phyloP scores from a whole-genome alignment of 1,140 invertebrate species.

The Procambarus clarkii region DNA sequence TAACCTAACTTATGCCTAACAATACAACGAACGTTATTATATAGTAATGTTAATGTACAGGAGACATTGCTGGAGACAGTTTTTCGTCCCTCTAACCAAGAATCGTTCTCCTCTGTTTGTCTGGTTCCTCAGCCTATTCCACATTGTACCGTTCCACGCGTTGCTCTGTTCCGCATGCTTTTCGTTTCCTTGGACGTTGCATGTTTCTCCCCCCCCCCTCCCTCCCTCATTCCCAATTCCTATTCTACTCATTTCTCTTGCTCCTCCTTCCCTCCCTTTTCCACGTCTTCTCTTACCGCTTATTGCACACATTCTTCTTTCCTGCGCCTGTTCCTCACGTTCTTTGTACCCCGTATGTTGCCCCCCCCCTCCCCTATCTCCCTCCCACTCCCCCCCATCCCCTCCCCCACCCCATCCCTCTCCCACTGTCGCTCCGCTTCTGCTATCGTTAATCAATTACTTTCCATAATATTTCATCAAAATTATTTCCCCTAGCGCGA shows the following conservation, averaged over 20 bases:
- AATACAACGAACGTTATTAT: too few species aligned
- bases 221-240: neutral
- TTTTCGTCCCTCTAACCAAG: too few species aligned
- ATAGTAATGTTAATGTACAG: too few species aligned
- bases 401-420: neutral
- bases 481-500: conserved; percentile 39
- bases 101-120: too few species aligned
- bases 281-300: neutral
- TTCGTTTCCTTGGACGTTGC: neutral
- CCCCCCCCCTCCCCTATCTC: neutral
- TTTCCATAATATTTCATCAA: conserved; percentile 50
- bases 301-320: neutral
- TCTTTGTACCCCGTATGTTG: neutral
- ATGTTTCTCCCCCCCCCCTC: neutral
- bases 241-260: neutral
- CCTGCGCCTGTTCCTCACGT: neutral
- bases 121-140: neutral
- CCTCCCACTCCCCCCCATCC: neutral
- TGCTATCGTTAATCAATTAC: conserved; percentile 22
- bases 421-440: neutral
- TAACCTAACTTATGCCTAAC: too few species aligned
- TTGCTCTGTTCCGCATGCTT: neutral
- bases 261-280: neutral
- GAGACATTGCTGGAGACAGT: too few species aligned
- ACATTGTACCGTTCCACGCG: neutral